Conservation (phyloP, 2,797 vertebrate genomes). For the Hypotaenidia okinawae region DNA sequence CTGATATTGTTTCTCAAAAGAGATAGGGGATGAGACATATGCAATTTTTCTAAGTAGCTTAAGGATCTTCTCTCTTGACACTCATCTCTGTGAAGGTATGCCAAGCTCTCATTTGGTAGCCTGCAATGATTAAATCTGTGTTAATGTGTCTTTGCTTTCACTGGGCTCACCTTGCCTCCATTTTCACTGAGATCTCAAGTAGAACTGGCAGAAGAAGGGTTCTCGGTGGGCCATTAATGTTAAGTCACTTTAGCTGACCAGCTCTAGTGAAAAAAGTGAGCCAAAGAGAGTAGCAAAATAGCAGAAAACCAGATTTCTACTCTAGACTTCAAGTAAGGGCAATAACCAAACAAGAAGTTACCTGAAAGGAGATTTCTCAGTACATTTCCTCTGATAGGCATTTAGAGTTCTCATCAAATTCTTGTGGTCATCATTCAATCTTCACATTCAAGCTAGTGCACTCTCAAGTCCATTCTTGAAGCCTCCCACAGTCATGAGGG, state of each 20-base stretch:
- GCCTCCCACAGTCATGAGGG: background rate
- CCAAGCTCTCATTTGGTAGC: background rate
- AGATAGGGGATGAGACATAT: background rate
- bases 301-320: background rate
- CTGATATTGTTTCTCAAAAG: background rate
- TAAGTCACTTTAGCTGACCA: background rate
- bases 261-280: background rate
- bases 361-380: background rate
- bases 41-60: background rate
- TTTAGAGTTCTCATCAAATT: background rate
- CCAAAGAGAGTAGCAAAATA: background rate
- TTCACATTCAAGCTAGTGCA: background rate
- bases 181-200: background rate
- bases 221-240: background rate
- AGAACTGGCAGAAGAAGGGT: background rate
- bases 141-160: background rate
- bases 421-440: background rate
- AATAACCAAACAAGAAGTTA: background rate
- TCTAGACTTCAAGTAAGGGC: background rate
- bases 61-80: background rate
- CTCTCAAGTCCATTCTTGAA: background rate
- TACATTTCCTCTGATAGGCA: background rate
- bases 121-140: background rate
- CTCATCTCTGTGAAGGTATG: background rate
- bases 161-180: background rate